A percentile compares a stretch with the other conserved stretches of the same genome.
These are phyloP conservation scores for Lordiphosa stackelbergi DNA, from an alignment of 1,140 invertebrate species.

Conservation along the genomic window DNA sequence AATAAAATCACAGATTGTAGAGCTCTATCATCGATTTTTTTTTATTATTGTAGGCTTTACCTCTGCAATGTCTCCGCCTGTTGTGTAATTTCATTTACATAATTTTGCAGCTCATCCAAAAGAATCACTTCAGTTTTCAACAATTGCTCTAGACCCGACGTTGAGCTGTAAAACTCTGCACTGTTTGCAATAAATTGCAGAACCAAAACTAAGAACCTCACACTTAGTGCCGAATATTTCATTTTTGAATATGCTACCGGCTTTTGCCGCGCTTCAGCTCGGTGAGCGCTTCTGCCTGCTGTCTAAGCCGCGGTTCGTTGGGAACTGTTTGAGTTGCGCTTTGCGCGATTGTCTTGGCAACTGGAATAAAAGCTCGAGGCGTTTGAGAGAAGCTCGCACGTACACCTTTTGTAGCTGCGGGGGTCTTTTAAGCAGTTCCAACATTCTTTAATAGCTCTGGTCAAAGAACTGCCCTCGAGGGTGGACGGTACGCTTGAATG, in stretches of 20 bases:
- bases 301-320: conserved; percentile 42
- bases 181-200: conserved; percentile 18
- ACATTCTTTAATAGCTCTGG: conserved; percentile 16
- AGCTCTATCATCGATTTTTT: not conserved
- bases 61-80: conserved; percentile 79
- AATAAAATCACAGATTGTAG: not conserved
- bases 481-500: conserved; percentile 30
- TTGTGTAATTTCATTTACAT: conserved; percentile 87
- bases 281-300: conserved; percentile 23
- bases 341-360: conserved; percentile 16
- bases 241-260: conserved; percentile 19
- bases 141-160: conserved; percentile 91
- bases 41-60: too few species aligned
- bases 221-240: conserved; percentile 8
- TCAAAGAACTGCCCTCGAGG: conserved; percentile 58
- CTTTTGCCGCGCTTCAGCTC: conserved; percentile 4
- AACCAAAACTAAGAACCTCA: conserved; percentile 15
- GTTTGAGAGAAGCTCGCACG: conserved; percentile 17
- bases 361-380: conserved; percentile 42
- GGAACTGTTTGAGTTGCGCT: conserved; percentile 39
- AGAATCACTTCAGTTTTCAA: conserved; percentile 90
- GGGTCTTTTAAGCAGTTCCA: conserved; percentile 21
- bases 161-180: conserved; percentile 88
- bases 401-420: conserved; percentile 16
- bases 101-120: conserved; percentile 87